A percentile compares a stretch with the other conserved stretches of the same genome.
Evolutionary conservation across 2,797 vertebrate species (phyloP).

Genomic region (Corythornis leucogaster): DNA sequence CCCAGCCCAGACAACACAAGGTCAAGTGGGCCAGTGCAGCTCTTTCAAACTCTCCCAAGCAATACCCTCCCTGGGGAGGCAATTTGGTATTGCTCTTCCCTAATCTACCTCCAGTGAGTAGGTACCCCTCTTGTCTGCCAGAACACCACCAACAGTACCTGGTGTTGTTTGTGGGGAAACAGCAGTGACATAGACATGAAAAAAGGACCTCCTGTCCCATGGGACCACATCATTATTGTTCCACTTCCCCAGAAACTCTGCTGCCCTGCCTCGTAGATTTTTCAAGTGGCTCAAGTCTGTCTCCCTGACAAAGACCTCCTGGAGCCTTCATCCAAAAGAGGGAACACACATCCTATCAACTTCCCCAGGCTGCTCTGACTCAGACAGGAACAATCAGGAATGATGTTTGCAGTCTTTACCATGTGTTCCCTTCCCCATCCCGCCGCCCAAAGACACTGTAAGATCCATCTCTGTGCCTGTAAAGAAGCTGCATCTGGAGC

Average conservation of each 20-base stretch:
- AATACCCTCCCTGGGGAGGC: fast-evolving
- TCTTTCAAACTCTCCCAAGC: neutral
- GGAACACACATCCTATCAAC: neutral
- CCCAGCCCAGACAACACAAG: neutral
- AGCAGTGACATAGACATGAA: neutral
- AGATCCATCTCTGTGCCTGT: conserved; percentile 62
- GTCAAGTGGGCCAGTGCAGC: neutral
- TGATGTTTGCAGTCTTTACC: conserved; percentile 30
- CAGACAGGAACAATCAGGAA: neutral
- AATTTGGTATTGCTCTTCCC: neutral
- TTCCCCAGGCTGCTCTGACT: neutral
- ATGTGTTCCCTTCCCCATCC: conserved; percentile 56
- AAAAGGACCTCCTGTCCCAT: neutral
- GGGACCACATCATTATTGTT: neutral
- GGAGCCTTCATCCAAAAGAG: neutral
- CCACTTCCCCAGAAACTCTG: neutral
- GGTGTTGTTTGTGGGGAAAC: neutral
- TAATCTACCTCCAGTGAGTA: neutral
- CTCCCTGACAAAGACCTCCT: neutral
- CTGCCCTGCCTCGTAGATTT: neutral
- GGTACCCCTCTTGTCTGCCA: neutral
- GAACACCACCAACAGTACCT: neutral
- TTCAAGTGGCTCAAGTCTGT: neutral
- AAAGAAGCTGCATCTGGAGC: conserved; percentile 63
- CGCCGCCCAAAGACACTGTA: conserved; percentile 62